Percentiles rank a stretch among this genome's conserved stretches.
These are phyloP conservation scores for Pegoplata infirma DNA, from an alignment of 2,888 invertebrate genomes.

Conservation along the genomic window DNA sequence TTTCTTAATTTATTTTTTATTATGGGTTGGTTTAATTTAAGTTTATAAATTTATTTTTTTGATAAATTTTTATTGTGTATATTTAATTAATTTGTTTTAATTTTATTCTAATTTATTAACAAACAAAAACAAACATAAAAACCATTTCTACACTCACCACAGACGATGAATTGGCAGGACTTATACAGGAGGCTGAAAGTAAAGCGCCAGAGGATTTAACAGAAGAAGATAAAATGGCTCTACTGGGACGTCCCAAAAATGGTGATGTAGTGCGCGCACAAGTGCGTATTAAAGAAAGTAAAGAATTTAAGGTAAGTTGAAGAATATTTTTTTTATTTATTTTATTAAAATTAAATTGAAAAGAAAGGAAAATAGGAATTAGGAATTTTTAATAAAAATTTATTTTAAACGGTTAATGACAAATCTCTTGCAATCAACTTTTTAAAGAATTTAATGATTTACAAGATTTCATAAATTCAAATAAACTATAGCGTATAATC, in stretches of 20 bases:
- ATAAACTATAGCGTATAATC: no score
- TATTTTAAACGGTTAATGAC: no score
- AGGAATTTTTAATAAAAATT: no score
- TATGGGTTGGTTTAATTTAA: neutral
- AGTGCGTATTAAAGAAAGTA: constrained; percentile 97
- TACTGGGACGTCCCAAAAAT: constrained; percentile 93
- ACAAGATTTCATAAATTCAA: no score
- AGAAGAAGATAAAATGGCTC: constrained; percentile 90
- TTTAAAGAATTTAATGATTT: no score
- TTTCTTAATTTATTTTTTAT: constrained; percentile 7
- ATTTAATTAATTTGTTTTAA: constrained; percentile 23
- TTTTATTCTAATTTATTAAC: constrained; percentile 26
- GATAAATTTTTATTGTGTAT: constrained; percentile 26
- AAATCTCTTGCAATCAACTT: no score
- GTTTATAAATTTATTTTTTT: constrained; percentile 3
- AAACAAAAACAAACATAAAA: constrained; percentile 24
- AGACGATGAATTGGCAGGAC: constrained; percentile 81
- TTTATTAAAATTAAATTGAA: no score
- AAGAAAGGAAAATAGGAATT: no score
- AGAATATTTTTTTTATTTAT: no score
- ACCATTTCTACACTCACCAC: constrained; percentile 44
- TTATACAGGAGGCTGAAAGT: constrained; percentile 82
- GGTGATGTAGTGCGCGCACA: constrained; percentile 92
- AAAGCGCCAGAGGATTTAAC: constrained; percentile 84
- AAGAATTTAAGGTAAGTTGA: constrained; percentile 94